A percentile compares a stretch with the other conserved stretches of the same genome.
Evolutionary conservation across 2,797 vertebrate genomes (phyloP).

Genomic region (Pipistrellus pygmaeus): DNA sequence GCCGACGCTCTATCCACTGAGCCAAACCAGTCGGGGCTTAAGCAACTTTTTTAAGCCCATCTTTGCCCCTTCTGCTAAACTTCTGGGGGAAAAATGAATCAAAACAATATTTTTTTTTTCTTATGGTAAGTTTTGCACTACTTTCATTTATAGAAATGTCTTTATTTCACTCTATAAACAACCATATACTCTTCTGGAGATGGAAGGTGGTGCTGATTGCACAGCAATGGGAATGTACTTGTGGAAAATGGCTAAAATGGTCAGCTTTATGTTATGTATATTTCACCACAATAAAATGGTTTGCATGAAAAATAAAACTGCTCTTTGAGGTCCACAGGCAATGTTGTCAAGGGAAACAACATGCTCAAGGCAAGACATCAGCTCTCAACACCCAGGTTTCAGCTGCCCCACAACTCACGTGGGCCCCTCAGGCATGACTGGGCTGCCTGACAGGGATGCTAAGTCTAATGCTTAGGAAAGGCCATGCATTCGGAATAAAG

Average conservation of each 20-base stretch:
- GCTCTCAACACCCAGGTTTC: background rate
- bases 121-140: background rate
- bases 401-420: background rate
- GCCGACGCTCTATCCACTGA: no score
- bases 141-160: background rate
- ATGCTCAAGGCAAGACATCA: background rate
- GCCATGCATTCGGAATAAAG: background rate
- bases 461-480: background rate
- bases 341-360: background rate
- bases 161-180: conserved; percentile 47
- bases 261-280: background rate
- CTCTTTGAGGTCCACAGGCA: background rate
- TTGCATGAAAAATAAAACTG: background rate
- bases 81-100: background rate
- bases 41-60: background rate
- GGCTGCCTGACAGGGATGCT: background rate
- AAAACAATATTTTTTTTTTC: background rate
- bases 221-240: background rate
- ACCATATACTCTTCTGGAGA: background rate
- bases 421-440: background rate
- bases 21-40: no score
- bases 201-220: background rate
- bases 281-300: background rate
- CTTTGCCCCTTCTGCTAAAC: conserved; percentile 12
- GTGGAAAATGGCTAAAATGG: background rate